Base-by-base conservation (phyloP, 2,797 vertebrate genomes). In the Acanthurus lineatus region DNA sequence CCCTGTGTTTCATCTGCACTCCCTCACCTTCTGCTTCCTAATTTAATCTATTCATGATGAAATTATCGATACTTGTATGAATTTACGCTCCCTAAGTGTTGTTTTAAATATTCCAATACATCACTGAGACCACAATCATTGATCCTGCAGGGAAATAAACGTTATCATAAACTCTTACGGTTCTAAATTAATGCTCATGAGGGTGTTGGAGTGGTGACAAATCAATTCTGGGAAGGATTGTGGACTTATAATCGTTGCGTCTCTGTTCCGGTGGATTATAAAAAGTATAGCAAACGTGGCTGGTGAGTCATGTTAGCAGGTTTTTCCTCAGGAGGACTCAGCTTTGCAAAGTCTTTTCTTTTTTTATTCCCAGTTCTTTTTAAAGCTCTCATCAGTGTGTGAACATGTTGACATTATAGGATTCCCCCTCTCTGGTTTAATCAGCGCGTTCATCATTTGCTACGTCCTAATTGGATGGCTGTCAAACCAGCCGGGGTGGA, bases 301-400 rank as follows among this genome's bases (percentile, higher is more conserved):
- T 58, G 80, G 73, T 92, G 90, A 93, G 81, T 92, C 92, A 92
- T 90, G 82, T 78, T 76, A 77, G 81, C 74, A 60, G 68, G 38
- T 64, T 88, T 64, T 88, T 66, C 83, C 76, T 25, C 76, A 56
- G 32, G 81, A 84, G 77, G 59, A 40, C 76, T 83, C 2, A 76
- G 62, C 66, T 73, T 69, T 40, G 65, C 68, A 54, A 69, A 84
- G 82, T 64, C 69, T 32, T 14, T 71, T 28, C 75, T 83, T 71
- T 28, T 76, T 83, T 77, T 64, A 60, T 28, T 25, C 25, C 3
- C 25, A 25, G 28, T 69, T 65, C 49, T 52, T 35, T 70, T 40
- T 58, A 59, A 76, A 84, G 61, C 81, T 79, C 35, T 84, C 73
- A 60, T 78, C 71, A 60, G 69, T 73, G 62, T 69, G 78, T 57